phyloP scores from a whole-genome alignment of 2,888 invertebrate genomes.

The Drosophila yooni region DNA sequence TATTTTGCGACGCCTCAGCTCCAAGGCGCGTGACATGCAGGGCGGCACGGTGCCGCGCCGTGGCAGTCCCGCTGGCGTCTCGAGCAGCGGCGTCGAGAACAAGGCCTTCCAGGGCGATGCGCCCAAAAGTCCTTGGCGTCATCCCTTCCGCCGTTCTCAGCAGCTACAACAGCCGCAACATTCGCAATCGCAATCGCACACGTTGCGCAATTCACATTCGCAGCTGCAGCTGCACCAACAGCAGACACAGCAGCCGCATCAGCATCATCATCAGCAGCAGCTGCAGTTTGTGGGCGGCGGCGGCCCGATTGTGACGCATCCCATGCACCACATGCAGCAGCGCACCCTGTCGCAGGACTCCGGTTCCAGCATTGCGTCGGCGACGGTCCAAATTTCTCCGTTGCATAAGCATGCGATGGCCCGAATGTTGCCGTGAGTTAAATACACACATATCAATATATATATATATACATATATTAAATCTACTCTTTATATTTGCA shows the following conservation, averaged over 20 bases:
- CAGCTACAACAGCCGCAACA: conserved; percentile 56
- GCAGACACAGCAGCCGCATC: conserved; percentile 43
- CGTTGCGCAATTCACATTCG: conserved; percentile 36
- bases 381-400: conserved; percentile 85
- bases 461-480: not conserved
- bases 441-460: not conserved
- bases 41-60: conserved; percentile 49
- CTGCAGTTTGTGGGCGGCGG: conserved; percentile 69
- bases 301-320: conserved; percentile 66
- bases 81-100: conserved; percentile 88
- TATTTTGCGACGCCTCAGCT: conserved; percentile 90
- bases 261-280: conserved; percentile 70
- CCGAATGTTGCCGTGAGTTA: conserved; percentile 84
- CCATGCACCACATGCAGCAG: conserved; percentile 85
- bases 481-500: not conserved
- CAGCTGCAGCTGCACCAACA: conserved; percentile 45
- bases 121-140: conserved; percentile 91
- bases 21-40: conserved; percentile 88
- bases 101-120: conserved; percentile 89
- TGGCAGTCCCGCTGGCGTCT: conserved; percentile 80
- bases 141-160: conserved; percentile 86
- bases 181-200: conserved; percentile 74
- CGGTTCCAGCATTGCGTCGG: conserved; percentile 87
- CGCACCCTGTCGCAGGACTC: conserved; percentile 87
- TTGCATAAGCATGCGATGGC: conserved; percentile 84